These are phyloP conservation scores for Sycobia sp. DNA, from an alignment of 1,140 invertebrate species.

Conservation along the genomic window DNA sequence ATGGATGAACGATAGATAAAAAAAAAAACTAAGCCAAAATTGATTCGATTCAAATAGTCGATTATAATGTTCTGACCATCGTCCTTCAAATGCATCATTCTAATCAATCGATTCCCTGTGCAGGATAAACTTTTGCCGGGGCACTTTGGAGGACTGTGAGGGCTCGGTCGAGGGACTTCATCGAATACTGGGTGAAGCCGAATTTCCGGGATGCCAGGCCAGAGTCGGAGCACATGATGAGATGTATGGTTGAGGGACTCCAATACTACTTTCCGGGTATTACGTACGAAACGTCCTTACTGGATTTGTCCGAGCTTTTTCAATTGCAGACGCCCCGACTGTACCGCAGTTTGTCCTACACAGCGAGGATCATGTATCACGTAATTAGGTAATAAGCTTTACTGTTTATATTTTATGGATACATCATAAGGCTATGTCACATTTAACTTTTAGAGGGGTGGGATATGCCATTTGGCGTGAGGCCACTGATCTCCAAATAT, in stretches of 20 bases:
- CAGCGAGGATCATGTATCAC: too few species aligned
- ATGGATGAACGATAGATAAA: too few species aligned
- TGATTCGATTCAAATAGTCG: too few species aligned
- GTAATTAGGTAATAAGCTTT: too few species aligned
- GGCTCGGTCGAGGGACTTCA: constrained; percentile 51
- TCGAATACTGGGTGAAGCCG: constrained; percentile 53
- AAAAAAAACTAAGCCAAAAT: too few species aligned
- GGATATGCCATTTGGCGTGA: too few species aligned
- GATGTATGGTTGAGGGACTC: constrained; percentile 51
- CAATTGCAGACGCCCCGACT: constrained; percentile 47
- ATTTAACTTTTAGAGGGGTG: too few species aligned
- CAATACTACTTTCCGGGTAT: constrained; percentile 46
- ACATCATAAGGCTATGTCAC: too few species aligned
- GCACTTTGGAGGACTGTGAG: constrained; percentile 54
- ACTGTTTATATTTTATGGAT: too few species aligned
- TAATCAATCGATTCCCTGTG: not conserved
- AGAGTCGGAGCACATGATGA: constrained; percentile 60
- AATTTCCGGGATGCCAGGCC: constrained; percentile 49
- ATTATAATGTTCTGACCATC: too few species aligned
- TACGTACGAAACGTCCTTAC: constrained; percentile 45
- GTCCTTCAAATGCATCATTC: too few species aligned
- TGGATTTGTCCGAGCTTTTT: constrained; percentile 48
- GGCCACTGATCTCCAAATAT: too few species aligned
- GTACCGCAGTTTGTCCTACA: constrained; percentile 43
- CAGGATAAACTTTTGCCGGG: constrained; percentile 66